Percentiles rank a stretch among this genome's conserved stretches.
Evolutionary conservation across 2,888 invertebrate species (phyloP).

Genomic region (Oxyscelio sp.): DNA sequence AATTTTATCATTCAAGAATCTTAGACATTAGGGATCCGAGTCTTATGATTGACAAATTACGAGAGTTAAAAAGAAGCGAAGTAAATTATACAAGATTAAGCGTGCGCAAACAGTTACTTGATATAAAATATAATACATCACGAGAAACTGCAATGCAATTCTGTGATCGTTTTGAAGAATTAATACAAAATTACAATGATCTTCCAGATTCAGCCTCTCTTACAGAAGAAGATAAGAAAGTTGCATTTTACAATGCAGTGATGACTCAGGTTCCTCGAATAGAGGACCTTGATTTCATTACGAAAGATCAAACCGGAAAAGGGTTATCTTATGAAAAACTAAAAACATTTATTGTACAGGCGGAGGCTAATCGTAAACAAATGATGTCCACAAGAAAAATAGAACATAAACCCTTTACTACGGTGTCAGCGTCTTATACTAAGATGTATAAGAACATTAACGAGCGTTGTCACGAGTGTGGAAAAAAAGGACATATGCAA

Average conservation of each 20-base stretch:
- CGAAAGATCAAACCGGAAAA: conserved; percentile 24
- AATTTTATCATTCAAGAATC: conserved; percentile 36
- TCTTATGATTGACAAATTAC: conserved; percentile 1
- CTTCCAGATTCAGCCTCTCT: conserved; percentile 20
- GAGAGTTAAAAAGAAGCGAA: conserved; percentile 39
- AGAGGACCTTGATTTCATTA: conserved; percentile 30
- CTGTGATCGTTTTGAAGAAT: conserved; percentile 40
- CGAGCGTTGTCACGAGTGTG: conserved; percentile 25
- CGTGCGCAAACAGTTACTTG: conserved; percentile 18
- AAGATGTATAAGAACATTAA: too few species aligned
- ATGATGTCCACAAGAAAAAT: too few species aligned
- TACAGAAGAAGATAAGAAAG: conserved; percentile 36
- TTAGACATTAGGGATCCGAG: conserved; percentile 18
- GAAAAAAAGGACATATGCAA: conserved; percentile 32
- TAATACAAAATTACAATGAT: conserved; percentile 26
- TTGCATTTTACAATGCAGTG: conserved; percentile 23
- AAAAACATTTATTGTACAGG: conserved; percentile 40
- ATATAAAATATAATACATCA: conserved; percentile 19
- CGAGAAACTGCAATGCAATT: conserved; percentile 30
- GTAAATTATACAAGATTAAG: conserved; percentile 27
- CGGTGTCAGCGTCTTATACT: too few species aligned
- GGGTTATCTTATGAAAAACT: conserved; percentile 35
- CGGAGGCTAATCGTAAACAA: too few species aligned
- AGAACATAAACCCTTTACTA: too few species aligned
- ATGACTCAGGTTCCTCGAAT: conserved; percentile 13